Conservation (phyloP, 2,113 vertebrate genomes). For the Crocuta crocuta region DNA sequence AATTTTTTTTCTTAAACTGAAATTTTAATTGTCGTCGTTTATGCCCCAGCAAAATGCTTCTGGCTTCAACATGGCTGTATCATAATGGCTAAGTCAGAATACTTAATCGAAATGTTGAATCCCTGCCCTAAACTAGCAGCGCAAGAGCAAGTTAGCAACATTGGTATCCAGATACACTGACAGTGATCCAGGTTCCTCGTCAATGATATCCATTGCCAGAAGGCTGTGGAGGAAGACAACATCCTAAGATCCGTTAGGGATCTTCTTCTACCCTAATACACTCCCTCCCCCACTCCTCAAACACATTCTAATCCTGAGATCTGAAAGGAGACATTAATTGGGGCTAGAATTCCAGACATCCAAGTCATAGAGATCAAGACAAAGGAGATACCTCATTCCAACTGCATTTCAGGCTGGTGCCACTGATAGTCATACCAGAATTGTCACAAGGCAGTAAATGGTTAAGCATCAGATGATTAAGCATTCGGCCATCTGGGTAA, state of each 20-base stretch:
- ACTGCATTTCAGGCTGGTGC: neutral
- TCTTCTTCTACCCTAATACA: neutral
- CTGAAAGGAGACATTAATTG: neutral
- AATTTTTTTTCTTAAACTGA: constrained; percentile 32
- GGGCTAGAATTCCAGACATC: neutral
- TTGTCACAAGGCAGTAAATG: neutral
- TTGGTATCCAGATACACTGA: neutral
- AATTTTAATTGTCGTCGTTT: neutral
- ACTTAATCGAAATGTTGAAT: neutral
- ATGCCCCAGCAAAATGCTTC: neutral
- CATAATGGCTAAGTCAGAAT: neutral
- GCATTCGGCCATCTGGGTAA: neutral
- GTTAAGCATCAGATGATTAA: neutral
- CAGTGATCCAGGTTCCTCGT: neutral
- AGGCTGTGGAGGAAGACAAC: neutral
- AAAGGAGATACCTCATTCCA: neutral
- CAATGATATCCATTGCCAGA: neutral
- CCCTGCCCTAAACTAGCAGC: neutral
- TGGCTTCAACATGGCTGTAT: neutral
- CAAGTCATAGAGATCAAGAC: neutral
- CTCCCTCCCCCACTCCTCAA: too few species aligned
- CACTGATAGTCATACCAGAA: neutral
- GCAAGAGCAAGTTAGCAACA: neutral
- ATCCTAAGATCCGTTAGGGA: neutral
- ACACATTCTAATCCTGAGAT: neutral